A percentile compares a stretch with the other conserved stretches of the same genome.
Evolutionary conservation across 2,888 invertebrate species (phyloP).

Genomic region (Pseudanteris insignis): DNA sequence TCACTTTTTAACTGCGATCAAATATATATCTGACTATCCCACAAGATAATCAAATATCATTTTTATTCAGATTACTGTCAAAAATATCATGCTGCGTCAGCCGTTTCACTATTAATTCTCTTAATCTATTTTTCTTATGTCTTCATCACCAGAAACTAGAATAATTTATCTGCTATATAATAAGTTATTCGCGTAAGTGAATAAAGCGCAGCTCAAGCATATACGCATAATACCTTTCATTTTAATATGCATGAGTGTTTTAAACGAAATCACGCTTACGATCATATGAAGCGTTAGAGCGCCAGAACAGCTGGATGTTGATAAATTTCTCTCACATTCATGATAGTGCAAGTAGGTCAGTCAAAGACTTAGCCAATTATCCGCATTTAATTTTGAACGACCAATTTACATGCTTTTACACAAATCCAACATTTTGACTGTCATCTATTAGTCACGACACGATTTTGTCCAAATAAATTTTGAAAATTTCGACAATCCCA

Average conservation of each 20-base stretch:
- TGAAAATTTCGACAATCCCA: not conserved
- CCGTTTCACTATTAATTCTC: not conserved
- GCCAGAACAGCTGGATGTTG: slow-evolving; percentile 24
- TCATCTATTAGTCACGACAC: slow-evolving; percentile 14
- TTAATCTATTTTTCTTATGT: slow-evolving; percentile 6
- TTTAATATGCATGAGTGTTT: slow-evolving; percentile 20
- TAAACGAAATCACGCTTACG: slow-evolving; percentile 11
- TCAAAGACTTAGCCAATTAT: slow-evolving; percentile 32
- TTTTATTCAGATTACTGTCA: not conserved
- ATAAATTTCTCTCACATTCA: slow-evolving; percentile 34
- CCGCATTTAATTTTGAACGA: slow-evolving; percentile 33
- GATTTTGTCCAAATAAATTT: slow-evolving; percentile 6
- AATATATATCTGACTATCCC: too few species aligned
- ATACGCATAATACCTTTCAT: slow-evolving; percentile 24
- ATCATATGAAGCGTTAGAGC: slow-evolving; percentile 13
- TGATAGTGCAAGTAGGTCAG: slow-evolving; percentile 24
- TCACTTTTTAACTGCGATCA: too few species aligned
- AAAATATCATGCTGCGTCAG: not conserved
- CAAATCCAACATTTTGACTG: slow-evolving; percentile 11
- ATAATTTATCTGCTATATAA: slow-evolving; percentile 8
- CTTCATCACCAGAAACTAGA: slow-evolving; percentile 2
- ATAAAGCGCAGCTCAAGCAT: slow-evolving; percentile 15
- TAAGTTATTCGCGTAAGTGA: slow-evolving; percentile 9
- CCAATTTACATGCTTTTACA: slow-evolving; percentile 26
- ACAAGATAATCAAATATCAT: too few species aligned